A percentile compares a stretch with the other conserved stretches of the same genome.
These are phyloP conservation scores for Gerris lacustris DNA, from an alignment of 2,888 invertebrate genomes.

Conservation along the genomic window DNA sequence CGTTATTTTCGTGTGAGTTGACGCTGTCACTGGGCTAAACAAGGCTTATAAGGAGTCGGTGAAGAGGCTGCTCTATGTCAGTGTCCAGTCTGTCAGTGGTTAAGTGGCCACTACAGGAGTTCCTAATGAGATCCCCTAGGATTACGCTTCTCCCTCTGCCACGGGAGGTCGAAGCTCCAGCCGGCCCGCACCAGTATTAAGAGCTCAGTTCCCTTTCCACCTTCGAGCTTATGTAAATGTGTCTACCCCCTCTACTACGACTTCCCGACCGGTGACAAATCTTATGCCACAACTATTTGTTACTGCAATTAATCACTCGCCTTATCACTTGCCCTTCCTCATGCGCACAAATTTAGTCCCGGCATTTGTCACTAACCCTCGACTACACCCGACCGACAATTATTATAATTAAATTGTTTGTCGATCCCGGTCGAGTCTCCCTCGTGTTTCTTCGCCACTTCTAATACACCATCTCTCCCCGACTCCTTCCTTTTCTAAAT, in stretches of 20 bases:
- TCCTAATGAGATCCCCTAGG: too few species aligned
- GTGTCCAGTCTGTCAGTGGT: too few species aligned
- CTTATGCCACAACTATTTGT: slow-evolving; percentile 1
- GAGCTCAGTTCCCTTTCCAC: too few species aligned
- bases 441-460: not conserved
- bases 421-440: not conserved
- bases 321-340: not conserved
- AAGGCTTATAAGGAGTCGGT: too few species aligned
- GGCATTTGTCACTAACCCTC: not conserved
- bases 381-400: too few species aligned
- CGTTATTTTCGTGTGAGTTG: too few species aligned
- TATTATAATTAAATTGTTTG: slow-evolving; percentile 3
- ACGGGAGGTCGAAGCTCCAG: too few species aligned
- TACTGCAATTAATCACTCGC: not conserved
- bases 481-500: not conserved
- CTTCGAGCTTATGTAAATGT: not conserved
- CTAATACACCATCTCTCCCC: not conserved
- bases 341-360: not conserved
- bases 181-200: too few species aligned
- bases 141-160: too few species aligned
- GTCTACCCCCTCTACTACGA: not conserved
- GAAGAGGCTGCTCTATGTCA: too few species aligned
- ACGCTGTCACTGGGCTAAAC: too few species aligned
- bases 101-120: too few species aligned
- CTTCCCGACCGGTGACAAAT: not conserved